These are phyloP conservation scores for Exephanes ischioxanthus DNA, from an alignment of 2,888 invertebrate species.

Conservation along the genomic window DNA sequence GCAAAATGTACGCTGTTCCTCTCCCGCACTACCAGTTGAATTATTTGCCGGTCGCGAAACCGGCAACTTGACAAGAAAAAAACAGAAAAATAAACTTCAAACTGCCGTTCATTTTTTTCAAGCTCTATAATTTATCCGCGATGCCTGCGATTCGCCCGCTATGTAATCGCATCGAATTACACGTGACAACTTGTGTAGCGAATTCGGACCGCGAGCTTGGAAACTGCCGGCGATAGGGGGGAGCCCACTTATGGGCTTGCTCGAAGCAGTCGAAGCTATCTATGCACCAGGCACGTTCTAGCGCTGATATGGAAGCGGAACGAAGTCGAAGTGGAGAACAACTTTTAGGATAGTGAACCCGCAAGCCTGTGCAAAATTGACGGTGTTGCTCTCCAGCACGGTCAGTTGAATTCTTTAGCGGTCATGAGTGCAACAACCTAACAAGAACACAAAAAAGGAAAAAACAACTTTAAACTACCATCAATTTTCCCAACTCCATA, in stretches of 20 bases:
- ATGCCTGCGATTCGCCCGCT: neutral
- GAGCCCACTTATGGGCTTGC: too few relatives aligned
- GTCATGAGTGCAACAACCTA: neutral
- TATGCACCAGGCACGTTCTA: too few relatives aligned
- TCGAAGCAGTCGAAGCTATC: too few relatives aligned
- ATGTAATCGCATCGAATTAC: neutral
- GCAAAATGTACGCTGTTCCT: too few relatives aligned
- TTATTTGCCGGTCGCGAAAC: neutral
- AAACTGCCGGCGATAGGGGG: too few relatives aligned
- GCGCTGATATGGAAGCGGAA: too few relatives aligned
- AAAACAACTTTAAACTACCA: neutral
- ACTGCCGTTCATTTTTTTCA: neutral
- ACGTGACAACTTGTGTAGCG: neutral
- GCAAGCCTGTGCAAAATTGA: too few relatives aligned
- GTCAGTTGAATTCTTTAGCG: neutral
- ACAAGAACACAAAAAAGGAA: neutral
- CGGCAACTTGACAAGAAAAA: neutral
- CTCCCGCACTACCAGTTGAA: too few relatives aligned
- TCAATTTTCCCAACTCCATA: neutral
- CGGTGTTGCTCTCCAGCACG: too few relatives aligned
- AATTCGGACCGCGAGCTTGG: neutral
- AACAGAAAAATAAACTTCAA: neutral
- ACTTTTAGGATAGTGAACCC: too few relatives aligned
- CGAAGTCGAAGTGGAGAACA: too few relatives aligned
- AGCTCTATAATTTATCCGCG: neutral